Base-by-base conservation (phyloP, 2,113 vertebrate species). In the Tympanuchus pallidicinctus region DNA sequence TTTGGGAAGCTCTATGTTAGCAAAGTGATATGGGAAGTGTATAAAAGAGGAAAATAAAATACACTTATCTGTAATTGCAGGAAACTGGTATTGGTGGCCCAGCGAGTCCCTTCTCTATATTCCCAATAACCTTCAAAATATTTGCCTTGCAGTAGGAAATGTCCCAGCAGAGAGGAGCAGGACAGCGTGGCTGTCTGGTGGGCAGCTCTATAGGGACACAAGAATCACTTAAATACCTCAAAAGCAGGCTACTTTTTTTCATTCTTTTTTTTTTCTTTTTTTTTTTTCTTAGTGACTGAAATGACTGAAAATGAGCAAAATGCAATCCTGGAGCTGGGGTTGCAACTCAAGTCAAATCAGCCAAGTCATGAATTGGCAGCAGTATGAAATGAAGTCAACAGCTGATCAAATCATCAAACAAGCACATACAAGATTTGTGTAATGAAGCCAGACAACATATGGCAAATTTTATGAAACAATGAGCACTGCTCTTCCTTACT, bases 391-490 rank as follows among this genome's bases (percentile, higher is more conserved):
- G 5, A 78, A 91, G 70, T 84, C 77, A 91, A 40, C 61, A 94
- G 40, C 69, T 63, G 84, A 91, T 81, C 65, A 92, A 89, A 89
- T 77, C 45, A 84, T 84, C 87, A 81, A 89, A 76, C 32, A 48
- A 82, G 36, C 6, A 1, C 69, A 61, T 50, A 42, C 6, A 66
- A 77, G 50, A 59, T 63, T 57, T 67, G 48, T 57, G 19, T 86
- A 86, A 86, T 81, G 42, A 87, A 91, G 71, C 74, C 57, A 72
- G 32, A 38, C 38, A 87, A 64, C 57, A 59, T 86, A 89, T 66
- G 77, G 90, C 5, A 11, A 59, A 59, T 86, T 91, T 89, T 73
- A 63, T 89, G 50, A 92, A 74, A 94, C 73, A 89, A 67, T 91
- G 76, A 84, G 42, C 42, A 36, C 27, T 84, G 56, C n/a, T 81